Conservation (phyloP, 2,888 invertebrate species). For the Clitarchus hookeri region DNA sequence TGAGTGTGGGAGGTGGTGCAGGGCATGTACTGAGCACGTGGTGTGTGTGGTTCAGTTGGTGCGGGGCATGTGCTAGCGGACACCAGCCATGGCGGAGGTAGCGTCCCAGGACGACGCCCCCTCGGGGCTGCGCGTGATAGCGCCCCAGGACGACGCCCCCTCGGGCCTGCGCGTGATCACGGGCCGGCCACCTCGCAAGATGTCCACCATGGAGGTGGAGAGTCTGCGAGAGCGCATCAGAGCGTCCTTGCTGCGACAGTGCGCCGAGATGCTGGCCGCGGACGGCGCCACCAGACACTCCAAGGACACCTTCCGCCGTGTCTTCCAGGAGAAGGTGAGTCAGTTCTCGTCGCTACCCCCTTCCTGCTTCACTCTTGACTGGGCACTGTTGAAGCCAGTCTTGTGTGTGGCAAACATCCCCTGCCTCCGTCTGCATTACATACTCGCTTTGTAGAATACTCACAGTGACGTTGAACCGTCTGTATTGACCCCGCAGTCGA, state of each 20-base stretch:
- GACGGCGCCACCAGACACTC: constrained; percentile 63
- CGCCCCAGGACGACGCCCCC: background rate
- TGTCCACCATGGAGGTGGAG: constrained; percentile 74
- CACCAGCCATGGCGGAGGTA: too few relatives aligned
- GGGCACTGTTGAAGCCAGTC: too few relatives aligned
- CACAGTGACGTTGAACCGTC: too few relatives aligned
- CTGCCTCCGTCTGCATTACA: too few relatives aligned
- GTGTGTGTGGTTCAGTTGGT: too few relatives aligned
- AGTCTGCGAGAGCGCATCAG: constrained; percentile 66
- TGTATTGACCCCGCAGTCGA: too few relatives aligned
- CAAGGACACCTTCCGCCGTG: constrained; percentile 66
- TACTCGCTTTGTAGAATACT: too few relatives aligned
- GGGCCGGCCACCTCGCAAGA: constrained; percentile 48
- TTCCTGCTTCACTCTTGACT: too few relatives aligned
- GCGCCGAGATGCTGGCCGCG: constrained; percentile 66
- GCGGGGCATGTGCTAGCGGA: too few relatives aligned
- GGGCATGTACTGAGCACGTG: too few relatives aligned
- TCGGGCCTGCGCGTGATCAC: background rate
- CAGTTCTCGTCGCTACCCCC: background rate
- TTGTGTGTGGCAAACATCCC: too few relatives aligned
- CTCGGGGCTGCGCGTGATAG: background rate
- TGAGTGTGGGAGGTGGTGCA: too few relatives aligned
- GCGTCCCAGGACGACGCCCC: background rate
- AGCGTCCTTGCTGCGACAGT: constrained; percentile 65
- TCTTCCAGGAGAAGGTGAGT: constrained; percentile 71